These are phyloP conservation scores for Sciurus vulgaris DNA, from an alignment of 2,797 vertebrate genomes.

Conservation along the genomic window DNA sequence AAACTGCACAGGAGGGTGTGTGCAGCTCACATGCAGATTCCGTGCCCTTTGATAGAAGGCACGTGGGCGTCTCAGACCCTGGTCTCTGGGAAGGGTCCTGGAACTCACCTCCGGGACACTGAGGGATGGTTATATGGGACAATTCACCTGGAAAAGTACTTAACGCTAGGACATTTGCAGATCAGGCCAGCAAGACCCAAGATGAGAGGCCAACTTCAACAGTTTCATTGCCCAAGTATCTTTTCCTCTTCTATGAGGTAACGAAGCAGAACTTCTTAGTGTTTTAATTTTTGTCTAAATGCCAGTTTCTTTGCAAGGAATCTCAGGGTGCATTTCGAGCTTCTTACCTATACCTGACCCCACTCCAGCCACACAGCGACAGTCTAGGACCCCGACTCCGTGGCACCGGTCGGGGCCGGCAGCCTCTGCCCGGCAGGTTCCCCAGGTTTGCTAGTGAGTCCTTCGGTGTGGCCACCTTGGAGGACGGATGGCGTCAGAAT, in stretches of 20 bases:
- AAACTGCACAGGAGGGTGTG: too few species aligned
- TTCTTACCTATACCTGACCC: background rate
- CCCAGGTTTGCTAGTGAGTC: too few species aligned
- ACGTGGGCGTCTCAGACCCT: too few species aligned
- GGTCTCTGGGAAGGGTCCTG: too few species aligned
- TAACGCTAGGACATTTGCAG: background rate
- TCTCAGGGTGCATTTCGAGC: background rate
- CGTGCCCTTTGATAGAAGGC: too few species aligned
- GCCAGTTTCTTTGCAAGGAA: background rate
- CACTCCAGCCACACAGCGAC: too few species aligned
- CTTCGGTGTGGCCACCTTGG: background rate
- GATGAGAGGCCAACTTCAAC: background rate
- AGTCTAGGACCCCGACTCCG: background rate
- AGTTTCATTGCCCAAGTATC: background rate
- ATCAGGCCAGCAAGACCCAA: background rate
- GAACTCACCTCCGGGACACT: too few species aligned
- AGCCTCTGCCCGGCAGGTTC: background rate
- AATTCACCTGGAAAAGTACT: background rate
- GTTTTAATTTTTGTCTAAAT: background rate
- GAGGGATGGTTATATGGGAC: background rate
- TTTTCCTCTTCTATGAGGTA: background rate
- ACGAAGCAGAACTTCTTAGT: background rate
- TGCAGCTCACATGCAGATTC: too few species aligned
- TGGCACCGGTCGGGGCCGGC: too few species aligned
- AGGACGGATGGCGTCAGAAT: background rate